Base-by-base conservation (phyloP, 1,140 invertebrate genomes). In the Elysia chlorotica region DNA sequence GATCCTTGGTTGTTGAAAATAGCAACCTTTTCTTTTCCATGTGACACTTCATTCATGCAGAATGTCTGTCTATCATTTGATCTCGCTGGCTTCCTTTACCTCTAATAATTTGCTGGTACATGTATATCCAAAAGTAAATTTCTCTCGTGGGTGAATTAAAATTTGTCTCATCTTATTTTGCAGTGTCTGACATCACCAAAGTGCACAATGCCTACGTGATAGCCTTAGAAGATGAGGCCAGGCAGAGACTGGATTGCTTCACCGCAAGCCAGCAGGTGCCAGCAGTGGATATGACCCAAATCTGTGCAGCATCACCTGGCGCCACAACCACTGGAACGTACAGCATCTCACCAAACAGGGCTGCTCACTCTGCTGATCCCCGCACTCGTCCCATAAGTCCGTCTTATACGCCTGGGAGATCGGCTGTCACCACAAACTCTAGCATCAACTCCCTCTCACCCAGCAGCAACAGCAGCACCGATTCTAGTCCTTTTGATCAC, bases 191-290 rank as follows among this genome's bases (percentile, higher is more conserved):
- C 78, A 93, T 93, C 88, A 89, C 88, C 76, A 93, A 94, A 85
- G 94, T 98, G 79, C 94, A 96, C 88, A 95, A 98, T 93, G 96
- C 96, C 67, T 98, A 97, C 90, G 94, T 97, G 88, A 97, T 98
- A 87, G 96, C 96, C 65, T 95, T 98, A 80, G 96, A 98, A 90
- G 94, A 96, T 90, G 89, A 94, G 89, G 94, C 92, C 75, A 89
- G 93, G 80, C 94, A 97, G 89, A 91, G 95, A 81, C 90, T 98
- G 84, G 94, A 97, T 89, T 91, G 93, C 80, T 91, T 97, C 78
- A 94, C 95, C 61, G 93, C 94, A 73, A 92, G 96, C 87, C 95
- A 95, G 88, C 92, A 93, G 77, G 94, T 98, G 88, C 94, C 94
- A 74, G 95, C 96, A 71, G 93, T 96, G 83, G 96, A 98, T 90